Percentiles rank a stretch among this genome's conserved stretches.
Evolutionary conservation across 1,140 invertebrate genomes (phyloP).

Genomic region (Antheraea mylitta): DNA sequence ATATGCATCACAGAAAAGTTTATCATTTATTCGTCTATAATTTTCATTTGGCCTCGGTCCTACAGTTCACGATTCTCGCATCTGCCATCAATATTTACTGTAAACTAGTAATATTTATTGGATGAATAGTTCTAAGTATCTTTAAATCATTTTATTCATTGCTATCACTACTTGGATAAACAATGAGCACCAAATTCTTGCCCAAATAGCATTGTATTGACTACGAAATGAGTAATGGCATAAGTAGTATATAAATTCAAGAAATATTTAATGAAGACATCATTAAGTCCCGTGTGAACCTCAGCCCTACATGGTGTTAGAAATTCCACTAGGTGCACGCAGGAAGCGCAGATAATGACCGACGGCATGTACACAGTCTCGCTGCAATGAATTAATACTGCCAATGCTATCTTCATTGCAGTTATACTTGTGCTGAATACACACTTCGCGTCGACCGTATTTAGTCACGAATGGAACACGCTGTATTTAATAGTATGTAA

Average conservation of each 20-base stretch:
- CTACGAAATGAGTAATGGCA: background rate
- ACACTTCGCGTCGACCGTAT: slow-evolving; percentile 51
- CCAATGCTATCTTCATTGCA: slow-evolving; percentile 58
- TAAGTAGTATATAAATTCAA: background rate
- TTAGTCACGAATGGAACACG: slow-evolving; percentile 47
- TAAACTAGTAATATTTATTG: no score
- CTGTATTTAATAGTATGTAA: slow-evolving; percentile 10
- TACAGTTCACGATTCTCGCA: slow-evolving; percentile 18
- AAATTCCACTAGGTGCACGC: slow-evolving; percentile 31
- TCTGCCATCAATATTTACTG: slow-evolving; percentile 24
- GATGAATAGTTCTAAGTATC: no score
- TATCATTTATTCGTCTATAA: no score
- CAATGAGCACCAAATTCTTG: background rate
- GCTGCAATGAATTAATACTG: slow-evolving; percentile 64
- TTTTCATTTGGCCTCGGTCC: slow-evolving; percentile 16
- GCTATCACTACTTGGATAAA: no score
- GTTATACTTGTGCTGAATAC: slow-evolving; percentile 43
- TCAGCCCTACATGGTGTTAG: slow-evolving; percentile 27
- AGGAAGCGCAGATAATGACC: slow-evolving; percentile 52
- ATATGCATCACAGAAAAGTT: background rate
- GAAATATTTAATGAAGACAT: background rate
- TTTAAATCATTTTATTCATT: no score
- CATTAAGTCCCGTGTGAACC: slow-evolving; percentile 37
- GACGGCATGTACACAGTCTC: slow-evolving; percentile 35
- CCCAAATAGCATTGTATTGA: background rate